phyloP scores from a whole-genome alignment of 2,113 vertebrate genomes.

The Ictidomys tridecemlineatus region DNA sequence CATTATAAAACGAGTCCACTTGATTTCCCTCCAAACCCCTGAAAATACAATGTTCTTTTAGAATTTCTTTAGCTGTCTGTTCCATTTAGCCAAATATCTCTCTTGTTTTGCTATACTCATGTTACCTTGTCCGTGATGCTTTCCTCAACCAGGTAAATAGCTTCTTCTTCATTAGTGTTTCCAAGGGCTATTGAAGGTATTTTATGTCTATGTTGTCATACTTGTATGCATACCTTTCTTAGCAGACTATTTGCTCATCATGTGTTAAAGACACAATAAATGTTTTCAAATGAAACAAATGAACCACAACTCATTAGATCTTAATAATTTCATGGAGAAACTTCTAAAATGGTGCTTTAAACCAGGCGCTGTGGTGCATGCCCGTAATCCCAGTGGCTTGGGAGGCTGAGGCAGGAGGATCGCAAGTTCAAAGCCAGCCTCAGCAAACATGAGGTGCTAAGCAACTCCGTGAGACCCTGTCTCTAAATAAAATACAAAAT shows the following conservation, averaged over 20 bases:
- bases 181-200: background rate
- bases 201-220: background rate
- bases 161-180: background rate
- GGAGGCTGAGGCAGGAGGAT: too few species aligned
- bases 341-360: background rate
- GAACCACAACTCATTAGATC: background rate
- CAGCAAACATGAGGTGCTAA: too few species aligned
- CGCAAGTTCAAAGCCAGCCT: too few species aligned
- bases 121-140: background rate
- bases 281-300: constrained; percentile 49
- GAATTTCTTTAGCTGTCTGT: background rate
- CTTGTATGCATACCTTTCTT: background rate
- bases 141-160: background rate
- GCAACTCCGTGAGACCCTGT: too few species aligned
- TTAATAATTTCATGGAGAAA: background rate
- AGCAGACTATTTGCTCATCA: background rate
- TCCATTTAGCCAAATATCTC: background rate
- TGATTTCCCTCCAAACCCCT: background rate
- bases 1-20: background rate
- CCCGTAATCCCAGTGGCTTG: too few species aligned
- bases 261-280: constrained; percentile 2
- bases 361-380: too few species aligned
- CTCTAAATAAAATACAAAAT: too few species aligned
- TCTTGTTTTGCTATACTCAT: background rate
- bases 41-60: constrained; percentile 21